Evolutionary conservation across 1,140 invertebrate species (phyloP), one percentile per base, ranked within the genome.

Genomic region (Drosophila murphyi): DNA sequence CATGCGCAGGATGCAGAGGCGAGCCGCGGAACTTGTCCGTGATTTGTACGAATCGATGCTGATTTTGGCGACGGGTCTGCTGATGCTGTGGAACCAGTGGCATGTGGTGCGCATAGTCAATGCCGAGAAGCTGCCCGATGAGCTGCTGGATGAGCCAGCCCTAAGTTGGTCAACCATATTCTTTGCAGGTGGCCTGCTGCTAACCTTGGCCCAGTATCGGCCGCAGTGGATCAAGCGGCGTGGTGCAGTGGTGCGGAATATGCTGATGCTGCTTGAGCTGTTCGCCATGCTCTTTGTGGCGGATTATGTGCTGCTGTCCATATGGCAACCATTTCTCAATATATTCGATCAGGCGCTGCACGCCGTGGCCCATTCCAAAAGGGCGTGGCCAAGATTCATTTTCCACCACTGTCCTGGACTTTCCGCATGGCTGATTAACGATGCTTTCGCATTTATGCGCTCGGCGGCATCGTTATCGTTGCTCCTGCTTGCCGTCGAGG

Each of bases 11-110:
- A n/a, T 62, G 51, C 57, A 62, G 31, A 4, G 0, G 37, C 41
- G 35, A 1, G 72, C 65, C 51, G 2, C 2, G 4, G 50, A 50
- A 0, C 31, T 74, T 43, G 72, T 62, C 34, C 72, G 72, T 6
- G 72, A 70, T 1, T 70, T 74, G 4, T 70, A 74, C 8, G 72
- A 74, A 32, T 55, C 72, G 47, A 45, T 62, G 57, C n/a, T 74
- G 4, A 3, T 62, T 57, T 35, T 74, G 31, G 8, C 51, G 2
- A 12, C 70, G 35, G 8, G 57, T 3, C 20, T 74, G 51, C n/a
- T 70, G 20, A 20, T 74, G 34, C 72, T 70, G 20, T 62, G 35
- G 65, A 74, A 74, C 12, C 37, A 70, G 10, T 70, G 65, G 57
- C 72, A 74, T 43, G 10, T 70, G 3, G 28, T 70, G 5, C 50